A percentile compares a stretch with the other conserved stretches of the same genome.
phyloP scores from a whole-genome alignment of 30 jellyfish, hydroid and myxozoan species.

The Turritopsis rubra region DNA sequence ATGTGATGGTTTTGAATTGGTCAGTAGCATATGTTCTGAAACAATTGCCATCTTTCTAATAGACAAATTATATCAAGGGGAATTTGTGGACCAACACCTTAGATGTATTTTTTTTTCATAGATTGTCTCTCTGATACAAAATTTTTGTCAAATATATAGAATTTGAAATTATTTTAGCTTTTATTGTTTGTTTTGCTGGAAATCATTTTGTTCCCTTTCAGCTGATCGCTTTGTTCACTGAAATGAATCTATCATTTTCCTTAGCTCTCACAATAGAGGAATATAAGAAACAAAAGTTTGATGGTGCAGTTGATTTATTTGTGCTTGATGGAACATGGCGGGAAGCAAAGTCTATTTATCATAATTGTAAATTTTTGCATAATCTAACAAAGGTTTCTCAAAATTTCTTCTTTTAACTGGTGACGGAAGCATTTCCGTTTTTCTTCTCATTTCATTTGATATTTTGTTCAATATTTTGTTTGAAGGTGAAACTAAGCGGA shows the following conservation, averaged over 20 bases:
- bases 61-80: no score
- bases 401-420: not conserved
- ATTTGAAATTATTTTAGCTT: no score
- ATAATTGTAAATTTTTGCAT: slow-evolving; percentile 24
- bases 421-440: not conserved
- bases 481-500: slow-evolving; percentile 38
- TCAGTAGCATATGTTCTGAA: no score
- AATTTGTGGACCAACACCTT: no score
- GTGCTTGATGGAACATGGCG: slow-evolving; percentile 57
- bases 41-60: no score
- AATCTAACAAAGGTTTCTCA: slow-evolving; percentile 4
- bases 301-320: slow-evolving; percentile 15
- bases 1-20: no score
- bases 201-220: no score
- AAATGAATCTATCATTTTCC: not conserved
- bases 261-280: slow-evolving; percentile 29
- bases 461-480: not conserved
- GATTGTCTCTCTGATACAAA: no score
- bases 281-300: not conserved
- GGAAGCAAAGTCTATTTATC: slow-evolving; percentile 41
- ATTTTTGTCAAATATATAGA: no score
- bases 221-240: no score
- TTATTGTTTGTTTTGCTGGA: no score
- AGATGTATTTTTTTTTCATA: no score
- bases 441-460: not conserved